These are phyloP conservation scores for Gila orcuttii DNA, from an alignment of 2,113 vertebrate species.

Conservation along the genomic window DNA sequence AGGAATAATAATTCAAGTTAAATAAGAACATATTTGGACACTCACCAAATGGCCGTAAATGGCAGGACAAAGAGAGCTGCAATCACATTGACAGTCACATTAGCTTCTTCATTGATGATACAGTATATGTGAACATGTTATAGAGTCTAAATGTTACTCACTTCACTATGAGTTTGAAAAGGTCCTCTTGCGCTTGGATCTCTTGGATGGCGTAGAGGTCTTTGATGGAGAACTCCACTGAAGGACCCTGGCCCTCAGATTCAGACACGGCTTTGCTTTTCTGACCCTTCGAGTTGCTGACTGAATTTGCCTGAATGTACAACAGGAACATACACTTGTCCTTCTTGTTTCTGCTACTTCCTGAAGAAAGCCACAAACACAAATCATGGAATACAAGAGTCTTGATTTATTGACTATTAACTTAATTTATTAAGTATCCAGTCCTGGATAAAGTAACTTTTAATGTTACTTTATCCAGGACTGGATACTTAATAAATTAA, in stretches of 20 bases:
- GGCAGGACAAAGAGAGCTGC: slow-evolving; percentile 93
- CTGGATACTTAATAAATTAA: background rate
- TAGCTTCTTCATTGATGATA: background rate
- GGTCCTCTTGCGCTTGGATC: slow-evolving; percentile 91
- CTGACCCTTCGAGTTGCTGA: slow-evolving; percentile 94
- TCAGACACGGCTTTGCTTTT: slow-evolving; percentile 78
- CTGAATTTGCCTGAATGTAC: slow-evolving; percentile 92
- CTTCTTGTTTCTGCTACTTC: slow-evolving; percentile 84
- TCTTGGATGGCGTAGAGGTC: slow-evolving; percentile 96
- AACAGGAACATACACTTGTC: slow-evolving; percentile 97
- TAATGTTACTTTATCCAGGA: background rate
- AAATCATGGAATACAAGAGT: background rate
- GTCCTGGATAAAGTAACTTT: too few relatives aligned
- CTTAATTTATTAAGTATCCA: too few relatives aligned
- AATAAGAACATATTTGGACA: slow-evolving; percentile 27
- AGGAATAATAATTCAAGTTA: background rate
- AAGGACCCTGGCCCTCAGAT: slow-evolving; percentile 68
- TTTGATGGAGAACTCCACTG: slow-evolving; percentile 93
- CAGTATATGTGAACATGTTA: background rate
- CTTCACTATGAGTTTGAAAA: slow-evolving; percentile 86
- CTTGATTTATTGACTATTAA: too few relatives aligned
- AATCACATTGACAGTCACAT: slow-evolving; percentile 61
- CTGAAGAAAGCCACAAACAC: slow-evolving; percentile 70
- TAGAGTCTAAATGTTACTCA: slow-evolving; percentile 62
- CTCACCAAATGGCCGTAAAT: slow-evolving; percentile 97